These are phyloP conservation scores for Gymnosoma rotundatum DNA, from an alignment of 2,888 invertebrate species.

Conservation along the genomic window DNA sequence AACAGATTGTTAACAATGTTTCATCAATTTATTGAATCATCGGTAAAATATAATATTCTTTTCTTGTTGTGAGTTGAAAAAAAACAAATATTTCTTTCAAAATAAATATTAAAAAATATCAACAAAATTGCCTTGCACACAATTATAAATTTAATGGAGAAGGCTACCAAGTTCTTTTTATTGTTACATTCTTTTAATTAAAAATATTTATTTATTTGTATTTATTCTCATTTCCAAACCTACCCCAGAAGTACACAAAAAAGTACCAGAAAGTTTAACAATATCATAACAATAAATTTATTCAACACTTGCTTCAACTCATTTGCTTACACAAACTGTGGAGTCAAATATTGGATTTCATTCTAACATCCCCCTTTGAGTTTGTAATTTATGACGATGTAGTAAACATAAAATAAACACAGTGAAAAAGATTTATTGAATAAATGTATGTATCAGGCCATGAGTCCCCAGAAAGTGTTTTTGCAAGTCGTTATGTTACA, in stretches of 20 bases:
- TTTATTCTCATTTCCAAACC: conserved; percentile 26
- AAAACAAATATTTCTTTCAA: too few relatives aligned
- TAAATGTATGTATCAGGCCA: conserved; percentile 78
- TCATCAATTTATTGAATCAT: too few relatives aligned
- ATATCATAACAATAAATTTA: conserved; percentile 64
- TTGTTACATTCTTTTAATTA: conserved; percentile 56
- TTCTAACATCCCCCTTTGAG: conserved; percentile 73
- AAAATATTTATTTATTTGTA: conserved; percentile 45
- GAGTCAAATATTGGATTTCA: background rate
- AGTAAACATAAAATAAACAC: conserved; percentile 79
- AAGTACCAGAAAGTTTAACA: conserved; percentile 17
- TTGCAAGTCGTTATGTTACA: conserved; percentile 59
- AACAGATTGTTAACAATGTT: too few relatives aligned
- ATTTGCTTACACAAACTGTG: conserved; percentile 24
- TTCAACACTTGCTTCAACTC: conserved; percentile 65
- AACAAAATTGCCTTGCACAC: background rate
- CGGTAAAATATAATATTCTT: too few relatives aligned
- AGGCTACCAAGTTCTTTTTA: conserved; percentile 40
- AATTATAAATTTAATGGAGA: too few relatives aligned
- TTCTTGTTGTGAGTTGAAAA: too few relatives aligned
- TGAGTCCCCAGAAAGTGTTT: conserved; percentile 63
- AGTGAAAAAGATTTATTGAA: conserved; percentile 78
- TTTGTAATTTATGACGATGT: conserved; percentile 77
- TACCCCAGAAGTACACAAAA: conserved; percentile 10
- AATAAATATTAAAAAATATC: too few relatives aligned